These are phyloP conservation scores for Colletes latitarsis DNA, from an alignment of 1,140 invertebrate genomes.

Conservation along the genomic window DNA sequence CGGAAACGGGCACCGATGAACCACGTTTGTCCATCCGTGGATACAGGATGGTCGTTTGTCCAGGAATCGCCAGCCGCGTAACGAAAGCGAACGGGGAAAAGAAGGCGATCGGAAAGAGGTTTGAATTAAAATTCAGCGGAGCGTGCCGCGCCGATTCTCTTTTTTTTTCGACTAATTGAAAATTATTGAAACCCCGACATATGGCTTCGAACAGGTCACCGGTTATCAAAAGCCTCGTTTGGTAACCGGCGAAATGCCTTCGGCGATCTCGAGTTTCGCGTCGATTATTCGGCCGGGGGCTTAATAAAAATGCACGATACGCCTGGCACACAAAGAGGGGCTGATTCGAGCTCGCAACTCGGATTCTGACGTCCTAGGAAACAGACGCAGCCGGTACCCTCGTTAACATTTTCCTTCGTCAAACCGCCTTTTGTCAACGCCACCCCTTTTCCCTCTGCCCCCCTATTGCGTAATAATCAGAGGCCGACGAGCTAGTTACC, in stretches of 20 bases:
- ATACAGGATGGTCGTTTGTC: not conserved
- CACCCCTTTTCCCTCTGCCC: conserved; percentile 48
- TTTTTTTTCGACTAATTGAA: conserved; percentile 31
- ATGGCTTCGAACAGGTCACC: conserved; percentile 57
- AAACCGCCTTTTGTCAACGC: conserved; percentile 55
- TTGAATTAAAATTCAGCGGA: conserved; percentile 35
- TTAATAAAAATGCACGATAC: conserved; percentile 65
- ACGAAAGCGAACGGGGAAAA: not conserved
- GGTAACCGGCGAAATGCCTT: conserved; percentile 42
- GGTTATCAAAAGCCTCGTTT: conserved; percentile 50
- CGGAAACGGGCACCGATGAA: not conserved
- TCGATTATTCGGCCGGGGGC: conserved; percentile 56
- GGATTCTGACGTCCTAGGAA: conserved; percentile 60
- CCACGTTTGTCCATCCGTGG: not conserved
- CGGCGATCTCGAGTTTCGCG: conserved; percentile 62
- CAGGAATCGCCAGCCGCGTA: not conserved
- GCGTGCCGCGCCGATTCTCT: conserved; percentile 20
- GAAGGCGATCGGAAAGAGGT: not conserved
- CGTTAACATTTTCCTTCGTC: conserved; percentile 64
- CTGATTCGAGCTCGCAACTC: conserved; percentile 23
- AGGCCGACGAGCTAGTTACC: conserved; percentile 21
- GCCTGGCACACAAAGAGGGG: conserved; percentile 46
- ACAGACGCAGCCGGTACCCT: conserved; percentile 55
- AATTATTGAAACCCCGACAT: conserved; percentile 57
- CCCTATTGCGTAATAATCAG: conserved; percentile 13